Evolutionary conservation across 2,797 vertebrate species (phyloP), one percentile per base, ranked within the genome.

Genomic region (Urophycis tenuis): DNA sequence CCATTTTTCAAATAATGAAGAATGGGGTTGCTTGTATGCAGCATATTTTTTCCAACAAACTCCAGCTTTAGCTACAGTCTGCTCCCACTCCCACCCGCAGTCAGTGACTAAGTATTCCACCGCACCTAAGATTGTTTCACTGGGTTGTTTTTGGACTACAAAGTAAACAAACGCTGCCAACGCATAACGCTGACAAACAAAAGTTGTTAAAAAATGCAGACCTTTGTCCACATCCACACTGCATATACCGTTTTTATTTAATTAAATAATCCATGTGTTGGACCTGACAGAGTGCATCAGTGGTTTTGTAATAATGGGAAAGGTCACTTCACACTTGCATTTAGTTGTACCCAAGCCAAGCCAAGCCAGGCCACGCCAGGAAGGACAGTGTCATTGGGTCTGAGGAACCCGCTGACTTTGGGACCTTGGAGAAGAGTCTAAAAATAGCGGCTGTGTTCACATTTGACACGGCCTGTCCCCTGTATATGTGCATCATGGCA

Each of bases 331-430:
- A 53, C 11, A 29, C 79, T 79, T 88, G 78, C 78, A 33, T 81
- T 82, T 79, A 82, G 8, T 85, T 80, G 77, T 81, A 80, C 83
- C 84, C 71, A 74, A 76, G 75, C 77, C 78, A 81, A 85, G 82
- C 75, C 73, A 15, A 74, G 73, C 76, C 77, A 80, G 86, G 82
- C 74, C 73, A 31, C 71, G 72, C 60, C 60, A 29, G 60, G 60
- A 76, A 80, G 73, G 80, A 75, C 80, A 45, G 76, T 85, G 87
- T 79, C 78, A 81, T 85, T 74, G 78, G 79, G 82, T 87, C 86
- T 86, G 87, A 88, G 86, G 88, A 87, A 82, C 82, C 84, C 89
- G 91, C 85, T 88, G 85, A 88, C 86, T 82, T 67, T 83, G 82
- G 83, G 82, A 82, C 86, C 80, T 88, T 87, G 89, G 81, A 71